These are phyloP conservation scores for Myotis davidii DNA, from an alignment of 2,113 vertebrate genomes.

Conservation along the genomic window DNA sequence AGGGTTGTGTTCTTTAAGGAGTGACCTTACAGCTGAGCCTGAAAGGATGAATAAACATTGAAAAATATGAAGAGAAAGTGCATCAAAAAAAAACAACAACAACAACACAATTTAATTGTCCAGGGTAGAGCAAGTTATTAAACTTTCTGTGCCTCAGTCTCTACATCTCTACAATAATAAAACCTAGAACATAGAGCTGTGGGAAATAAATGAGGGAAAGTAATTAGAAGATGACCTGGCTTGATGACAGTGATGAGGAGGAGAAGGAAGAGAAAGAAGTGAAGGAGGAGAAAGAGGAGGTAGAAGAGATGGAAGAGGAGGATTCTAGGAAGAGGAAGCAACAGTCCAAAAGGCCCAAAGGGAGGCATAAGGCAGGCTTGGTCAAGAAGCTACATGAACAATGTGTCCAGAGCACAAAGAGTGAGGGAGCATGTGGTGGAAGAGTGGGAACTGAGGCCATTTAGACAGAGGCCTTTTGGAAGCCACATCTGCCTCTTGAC, in stretches of 20 bases:
- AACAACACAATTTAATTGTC: not conserved
- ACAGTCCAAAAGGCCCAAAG: accelerated
- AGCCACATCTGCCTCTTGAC: not conserved
- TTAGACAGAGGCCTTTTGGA: not conserved
- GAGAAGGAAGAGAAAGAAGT: not conserved
- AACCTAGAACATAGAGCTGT: not conserved
- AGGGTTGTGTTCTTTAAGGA: not conserved
- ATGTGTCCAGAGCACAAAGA: not conserved
- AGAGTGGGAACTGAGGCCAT: not conserved
- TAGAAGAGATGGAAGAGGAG: not conserved
- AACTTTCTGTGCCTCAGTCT: not conserved
- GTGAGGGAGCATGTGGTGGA: accelerated
- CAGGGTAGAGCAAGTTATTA: not conserved
- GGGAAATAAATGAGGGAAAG: not conserved
- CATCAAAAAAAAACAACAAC: not conserved
- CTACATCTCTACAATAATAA: not conserved
- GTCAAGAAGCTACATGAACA: not conserved
- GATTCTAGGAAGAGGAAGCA: not conserved
- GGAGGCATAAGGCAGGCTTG: not conserved
- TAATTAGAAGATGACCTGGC: not conserved
- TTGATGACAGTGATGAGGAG: not conserved
- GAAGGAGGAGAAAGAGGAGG: not conserved
- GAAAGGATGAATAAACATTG: not conserved
- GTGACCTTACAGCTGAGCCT: not conserved
- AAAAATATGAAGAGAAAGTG: not conserved